A percentile compares a stretch with the other conserved stretches of the same genome.
These are phyloP conservation scores for Onthophagus sagittarius DNA, from an alignment of 2,888 invertebrate species.

Conservation along the genomic window DNA sequence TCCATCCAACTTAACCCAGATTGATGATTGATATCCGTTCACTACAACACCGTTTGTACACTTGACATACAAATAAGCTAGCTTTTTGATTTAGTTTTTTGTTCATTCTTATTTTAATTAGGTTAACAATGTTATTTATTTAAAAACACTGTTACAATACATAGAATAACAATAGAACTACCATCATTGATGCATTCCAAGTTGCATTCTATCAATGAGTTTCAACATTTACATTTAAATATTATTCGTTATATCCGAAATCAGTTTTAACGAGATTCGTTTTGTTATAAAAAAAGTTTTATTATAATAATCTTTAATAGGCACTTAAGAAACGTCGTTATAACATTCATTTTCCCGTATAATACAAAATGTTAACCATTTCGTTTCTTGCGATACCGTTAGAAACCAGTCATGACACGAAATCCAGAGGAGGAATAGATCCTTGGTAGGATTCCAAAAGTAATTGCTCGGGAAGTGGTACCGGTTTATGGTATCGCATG, in stretches of 20 bases:
- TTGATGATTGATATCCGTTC: not conserved
- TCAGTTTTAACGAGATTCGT: too few species aligned
- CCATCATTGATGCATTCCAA: too few species aligned
- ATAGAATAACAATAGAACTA: too few species aligned
- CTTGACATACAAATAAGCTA: not conserved
- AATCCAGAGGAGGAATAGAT: not conserved
- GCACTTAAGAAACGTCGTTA: too few species aligned
- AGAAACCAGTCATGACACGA: conserved; percentile 6
- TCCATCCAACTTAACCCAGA: conserved; percentile 5
- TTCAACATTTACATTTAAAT: too few species aligned
- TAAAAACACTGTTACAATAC: too few species aligned
- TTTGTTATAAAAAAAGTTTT: too few species aligned
- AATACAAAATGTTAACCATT: not conserved
- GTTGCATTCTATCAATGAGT: too few species aligned
- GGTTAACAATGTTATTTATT: not conserved
- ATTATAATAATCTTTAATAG: too few species aligned
- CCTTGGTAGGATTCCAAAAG: not conserved
- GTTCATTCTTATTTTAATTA: not conserved
- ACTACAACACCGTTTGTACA: not conserved
- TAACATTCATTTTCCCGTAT: too few species aligned
- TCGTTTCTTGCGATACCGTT: not conserved
- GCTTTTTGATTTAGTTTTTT: not conserved
- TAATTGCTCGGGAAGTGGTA: conserved; percentile 7
- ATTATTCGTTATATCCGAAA: too few species aligned
- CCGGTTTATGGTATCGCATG: conserved; percentile 11